phyloP scores from a whole-genome alignment of 1,140 invertebrate genomes.

The Meloidogyne floridensis region DNA sequence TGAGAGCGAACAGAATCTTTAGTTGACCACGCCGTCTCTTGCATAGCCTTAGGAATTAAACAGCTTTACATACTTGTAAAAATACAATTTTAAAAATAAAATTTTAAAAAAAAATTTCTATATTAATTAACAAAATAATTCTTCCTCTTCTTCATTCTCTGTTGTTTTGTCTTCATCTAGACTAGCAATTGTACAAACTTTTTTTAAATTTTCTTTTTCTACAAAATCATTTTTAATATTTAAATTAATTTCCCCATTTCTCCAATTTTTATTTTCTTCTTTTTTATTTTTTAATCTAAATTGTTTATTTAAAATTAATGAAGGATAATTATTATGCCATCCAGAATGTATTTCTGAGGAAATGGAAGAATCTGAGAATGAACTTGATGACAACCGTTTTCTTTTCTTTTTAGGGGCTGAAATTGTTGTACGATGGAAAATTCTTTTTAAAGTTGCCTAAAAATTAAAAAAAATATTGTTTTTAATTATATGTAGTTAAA shows the following conservation, averaged over 20 bases:
- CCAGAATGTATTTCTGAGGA: background rate
- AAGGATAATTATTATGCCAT: background rate
- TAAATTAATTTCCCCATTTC: background rate
- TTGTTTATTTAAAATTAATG: background rate
- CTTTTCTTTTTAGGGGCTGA: background rate
- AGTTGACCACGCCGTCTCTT: too few relatives aligned
- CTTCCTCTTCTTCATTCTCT: background rate
- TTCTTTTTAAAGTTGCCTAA: background rate
- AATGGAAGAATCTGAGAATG: background rate
- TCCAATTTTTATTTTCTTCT: background rate
- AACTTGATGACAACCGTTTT: background rate
- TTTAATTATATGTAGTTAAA: too few relatives aligned
- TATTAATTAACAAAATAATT: slow-evolving; percentile 5
- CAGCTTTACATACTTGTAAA: too few relatives aligned
- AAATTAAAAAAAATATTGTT: too few relatives aligned
- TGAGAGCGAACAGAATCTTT: too few relatives aligned
- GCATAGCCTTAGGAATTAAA: too few relatives aligned
- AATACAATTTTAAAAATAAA: too few relatives aligned
- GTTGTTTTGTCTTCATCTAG: background rate
- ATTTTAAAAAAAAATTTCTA: too few relatives aligned
- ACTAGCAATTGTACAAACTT: background rate
- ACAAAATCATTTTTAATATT: background rate
- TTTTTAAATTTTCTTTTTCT: background rate
- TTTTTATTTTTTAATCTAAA: background rate
- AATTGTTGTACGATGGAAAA: background rate